Evolutionary conservation across 2,113 vertebrate genomes (phyloP).

Genomic region (Myiopsitta monachus): DNA sequence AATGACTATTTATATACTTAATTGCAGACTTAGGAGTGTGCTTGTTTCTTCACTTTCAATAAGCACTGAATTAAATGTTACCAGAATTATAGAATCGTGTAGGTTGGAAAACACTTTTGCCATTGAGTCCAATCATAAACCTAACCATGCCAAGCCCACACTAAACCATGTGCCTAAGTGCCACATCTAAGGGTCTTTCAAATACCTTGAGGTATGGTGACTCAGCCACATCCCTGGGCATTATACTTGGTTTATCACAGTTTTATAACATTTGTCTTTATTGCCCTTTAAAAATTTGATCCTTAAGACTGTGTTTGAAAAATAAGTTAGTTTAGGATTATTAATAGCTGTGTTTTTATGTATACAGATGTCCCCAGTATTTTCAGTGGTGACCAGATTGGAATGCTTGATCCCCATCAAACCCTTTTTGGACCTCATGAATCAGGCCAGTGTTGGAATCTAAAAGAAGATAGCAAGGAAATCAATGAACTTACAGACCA

Average conservation of each 20-base stretch:
- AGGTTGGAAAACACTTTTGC: not conserved
- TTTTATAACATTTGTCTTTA: not conserved
- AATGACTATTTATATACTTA: not conserved
- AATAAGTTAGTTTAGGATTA: not conserved
- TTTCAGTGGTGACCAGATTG: conserved; percentile 97
- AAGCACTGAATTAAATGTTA: not conserved
- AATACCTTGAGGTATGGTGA: not conserved
- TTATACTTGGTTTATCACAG: not conserved
- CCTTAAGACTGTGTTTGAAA: not conserved
- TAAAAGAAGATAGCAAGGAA: conserved; percentile 91
- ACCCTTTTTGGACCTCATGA: conserved; percentile 92
- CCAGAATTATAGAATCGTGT: not conserved
- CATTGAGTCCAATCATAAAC: not conserved
- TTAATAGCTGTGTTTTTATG: conserved; percentile 4
- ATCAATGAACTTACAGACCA: conserved; percentile 90
- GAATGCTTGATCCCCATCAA: conserved; percentile 97
- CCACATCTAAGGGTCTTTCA: not conserved
- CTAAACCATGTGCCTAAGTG: not conserved
- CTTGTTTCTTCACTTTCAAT: not conserved
- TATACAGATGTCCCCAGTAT: conserved; percentile 95
- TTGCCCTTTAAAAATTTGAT: not conserved
- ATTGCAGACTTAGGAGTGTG: not conserved
- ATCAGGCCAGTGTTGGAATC: conserved; percentile 97
- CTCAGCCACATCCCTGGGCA: not conserved
- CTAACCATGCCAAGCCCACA: not conserved